phyloP scores from a whole-genome alignment of 2,888 invertebrate species.

The Polydrusus cervinus region DNA sequence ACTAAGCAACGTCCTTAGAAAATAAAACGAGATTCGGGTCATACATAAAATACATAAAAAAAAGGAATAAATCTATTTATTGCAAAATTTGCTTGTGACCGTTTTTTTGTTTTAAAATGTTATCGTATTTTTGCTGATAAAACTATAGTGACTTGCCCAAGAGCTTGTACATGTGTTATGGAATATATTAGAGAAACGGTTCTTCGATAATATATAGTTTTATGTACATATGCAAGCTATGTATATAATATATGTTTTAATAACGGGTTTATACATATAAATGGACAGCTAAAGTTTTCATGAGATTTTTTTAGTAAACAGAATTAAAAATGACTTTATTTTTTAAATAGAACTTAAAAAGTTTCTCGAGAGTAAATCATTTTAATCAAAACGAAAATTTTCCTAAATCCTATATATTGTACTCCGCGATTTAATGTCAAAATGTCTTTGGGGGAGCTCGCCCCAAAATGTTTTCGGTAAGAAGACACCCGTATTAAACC shows the following conservation, averaged over 20 bases:
- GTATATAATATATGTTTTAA: too few relatives aligned
- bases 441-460: slow-evolving; percentile 25
- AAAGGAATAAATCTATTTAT: slow-evolving; percentile 48
- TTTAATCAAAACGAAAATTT: slow-evolving; percentile 41
- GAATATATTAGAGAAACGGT: slow-evolving; percentile 37
- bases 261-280: too few relatives aligned
- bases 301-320: too few relatives aligned
- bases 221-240: slow-evolving; percentile 13
- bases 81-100: slow-evolving; percentile 43
- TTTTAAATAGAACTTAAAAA: too few relatives aligned
- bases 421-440: slow-evolving; percentile 16
- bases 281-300: too few relatives aligned
- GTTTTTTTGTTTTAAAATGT: slow-evolving; percentile 46
- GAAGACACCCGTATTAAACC: slow-evolving; percentile 34
- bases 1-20: slow-evolving; percentile 36
- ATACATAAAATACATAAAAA: slow-evolving; percentile 39
- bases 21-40: slow-evolving; percentile 35
- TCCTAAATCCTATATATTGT: slow-evolving; percentile 29
- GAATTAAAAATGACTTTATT: too few relatives aligned
- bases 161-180: slow-evolving; percentile 29
- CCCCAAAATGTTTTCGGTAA: slow-evolving; percentile 24
- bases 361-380: slow-evolving; percentile 15
- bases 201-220: slow-evolving; percentile 29
- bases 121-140: slow-evolving; percentile 44
- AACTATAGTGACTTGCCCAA: slow-evolving; percentile 31